Evolutionary conservation across 2,113 vertebrate species (phyloP).

Genomic region (Ochotona curzoniae): DNA sequence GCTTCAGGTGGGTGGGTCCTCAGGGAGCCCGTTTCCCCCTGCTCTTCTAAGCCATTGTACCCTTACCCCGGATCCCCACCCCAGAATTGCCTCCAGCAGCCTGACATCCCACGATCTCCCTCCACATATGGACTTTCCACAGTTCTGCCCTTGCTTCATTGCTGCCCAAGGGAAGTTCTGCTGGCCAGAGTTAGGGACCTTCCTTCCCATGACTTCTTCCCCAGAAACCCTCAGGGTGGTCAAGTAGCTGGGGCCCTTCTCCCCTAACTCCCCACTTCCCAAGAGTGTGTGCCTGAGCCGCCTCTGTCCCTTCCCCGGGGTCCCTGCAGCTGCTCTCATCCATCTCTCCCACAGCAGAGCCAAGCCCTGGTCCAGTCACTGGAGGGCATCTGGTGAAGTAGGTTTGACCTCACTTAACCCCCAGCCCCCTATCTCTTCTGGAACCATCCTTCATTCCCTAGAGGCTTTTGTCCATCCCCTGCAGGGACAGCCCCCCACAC

Average conservation of each 20-base stretch:
- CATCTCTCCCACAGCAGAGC: not conserved
- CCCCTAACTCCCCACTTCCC: not conserved
- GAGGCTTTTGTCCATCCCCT: not conserved
- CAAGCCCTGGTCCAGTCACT: not conserved
- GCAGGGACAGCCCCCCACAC: not conserved
- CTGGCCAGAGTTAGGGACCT: not conserved
- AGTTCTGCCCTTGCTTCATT: too few relatives aligned
- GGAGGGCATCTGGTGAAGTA: not conserved
- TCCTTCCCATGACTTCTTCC: not conserved
- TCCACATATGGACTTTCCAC: too few relatives aligned
- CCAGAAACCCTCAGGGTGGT: too few relatives aligned
- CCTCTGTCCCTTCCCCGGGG: not conserved
- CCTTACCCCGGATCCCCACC: too few relatives aligned
- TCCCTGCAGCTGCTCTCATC: not conserved
- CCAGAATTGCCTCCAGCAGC: not conserved
- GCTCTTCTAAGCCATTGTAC: too few relatives aligned
- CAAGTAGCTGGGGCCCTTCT: too few relatives aligned
- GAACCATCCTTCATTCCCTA: conserved; percentile 22
- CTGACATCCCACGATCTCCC: not conserved
- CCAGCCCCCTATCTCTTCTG: not conserved
- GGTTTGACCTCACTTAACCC: conserved; percentile 67
- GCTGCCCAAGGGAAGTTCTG: not conserved
- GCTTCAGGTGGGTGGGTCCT: not conserved
- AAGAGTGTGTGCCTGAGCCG: not conserved
- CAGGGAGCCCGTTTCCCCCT: not conserved